A percentile compares a stretch with the other conserved stretches of the same genome.
Evolutionary conservation across 2,113 vertebrate genomes (phyloP).

Genomic region (Neoarius graeffei): DNA sequence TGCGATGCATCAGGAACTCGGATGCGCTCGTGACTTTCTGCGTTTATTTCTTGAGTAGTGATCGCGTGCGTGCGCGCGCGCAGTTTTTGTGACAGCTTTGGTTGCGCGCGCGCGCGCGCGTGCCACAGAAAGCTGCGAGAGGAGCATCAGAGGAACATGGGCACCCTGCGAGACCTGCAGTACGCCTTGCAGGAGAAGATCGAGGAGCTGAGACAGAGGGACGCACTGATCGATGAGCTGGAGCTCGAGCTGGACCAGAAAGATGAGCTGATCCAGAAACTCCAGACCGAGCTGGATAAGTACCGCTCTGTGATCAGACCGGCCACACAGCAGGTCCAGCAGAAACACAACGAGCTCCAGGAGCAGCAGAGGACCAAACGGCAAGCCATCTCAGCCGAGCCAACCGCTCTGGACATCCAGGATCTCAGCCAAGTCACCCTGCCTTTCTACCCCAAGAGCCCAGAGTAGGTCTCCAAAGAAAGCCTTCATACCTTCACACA

Average conservation of each 20-base stretch:
- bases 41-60: background rate
- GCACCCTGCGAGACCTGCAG: constrained; percentile 93
- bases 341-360: constrained; percentile 79
- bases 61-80: background rate
- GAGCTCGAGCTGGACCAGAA: constrained; percentile 97
- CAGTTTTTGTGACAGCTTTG: background rate
- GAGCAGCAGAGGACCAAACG: constrained; percentile 93
- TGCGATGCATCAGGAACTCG: constrained; percentile 11
- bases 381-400: constrained; percentile 94
- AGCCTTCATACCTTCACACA: background rate
- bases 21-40: background rate
- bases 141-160: constrained; percentile 72
- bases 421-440: constrained; percentile 93
- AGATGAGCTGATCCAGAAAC: constrained; percentile 94
- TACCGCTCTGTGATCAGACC: constrained; percentile 93
- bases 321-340: constrained; percentile 87
- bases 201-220: constrained; percentile 93
- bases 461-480: constrained; percentile 80
- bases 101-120: background rate
- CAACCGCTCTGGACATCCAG: constrained; percentile 90
- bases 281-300: constrained; percentile 96
- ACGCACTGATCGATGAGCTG: constrained; percentile 96
- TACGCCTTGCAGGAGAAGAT: constrained; percentile 97
- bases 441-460: constrained; percentile 94
- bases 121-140: background rate